Evolutionary conservation across 2,113 vertebrate species (phyloP).

Genomic region (Ictalurus furcatus): DNA sequence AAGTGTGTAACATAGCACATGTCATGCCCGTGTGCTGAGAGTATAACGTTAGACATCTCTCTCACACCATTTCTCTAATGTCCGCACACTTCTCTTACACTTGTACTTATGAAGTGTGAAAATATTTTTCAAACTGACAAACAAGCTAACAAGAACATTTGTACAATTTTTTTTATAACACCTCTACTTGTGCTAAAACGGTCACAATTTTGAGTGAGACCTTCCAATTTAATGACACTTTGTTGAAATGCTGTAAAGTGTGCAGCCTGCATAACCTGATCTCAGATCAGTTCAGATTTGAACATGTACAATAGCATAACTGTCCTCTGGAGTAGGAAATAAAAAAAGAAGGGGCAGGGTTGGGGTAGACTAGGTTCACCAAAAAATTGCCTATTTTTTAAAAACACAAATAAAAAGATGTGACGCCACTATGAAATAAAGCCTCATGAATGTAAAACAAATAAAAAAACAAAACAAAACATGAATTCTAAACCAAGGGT

Average conservation of each 20-base stretch:
- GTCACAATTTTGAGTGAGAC: neutral
- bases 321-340: neutral
- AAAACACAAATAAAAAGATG: neutral
- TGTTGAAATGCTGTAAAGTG: neutral
- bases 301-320: neutral
- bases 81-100: constrained; percentile 13
- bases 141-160: neutral
- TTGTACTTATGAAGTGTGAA: constrained; percentile 8
- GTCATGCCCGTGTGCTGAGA: neutral
- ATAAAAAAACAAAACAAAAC: neutral
- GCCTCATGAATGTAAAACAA: neutral
- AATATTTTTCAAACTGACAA: neutral
- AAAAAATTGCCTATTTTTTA: neutral
- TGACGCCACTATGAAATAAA: neutral
- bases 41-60: neutral
- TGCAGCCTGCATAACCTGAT: neutral
- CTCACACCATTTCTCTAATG: constrained; percentile 9
- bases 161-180: neutral
- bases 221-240: neutral
- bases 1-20: neutral
- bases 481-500: neutral
- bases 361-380: neutral
- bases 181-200: neutral
- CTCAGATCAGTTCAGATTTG: neutral
- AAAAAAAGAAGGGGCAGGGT: neutral